phyloP scores from a whole-genome alignment of 2,797 vertebrate genomes.

The Coreius guichenoti region DNA sequence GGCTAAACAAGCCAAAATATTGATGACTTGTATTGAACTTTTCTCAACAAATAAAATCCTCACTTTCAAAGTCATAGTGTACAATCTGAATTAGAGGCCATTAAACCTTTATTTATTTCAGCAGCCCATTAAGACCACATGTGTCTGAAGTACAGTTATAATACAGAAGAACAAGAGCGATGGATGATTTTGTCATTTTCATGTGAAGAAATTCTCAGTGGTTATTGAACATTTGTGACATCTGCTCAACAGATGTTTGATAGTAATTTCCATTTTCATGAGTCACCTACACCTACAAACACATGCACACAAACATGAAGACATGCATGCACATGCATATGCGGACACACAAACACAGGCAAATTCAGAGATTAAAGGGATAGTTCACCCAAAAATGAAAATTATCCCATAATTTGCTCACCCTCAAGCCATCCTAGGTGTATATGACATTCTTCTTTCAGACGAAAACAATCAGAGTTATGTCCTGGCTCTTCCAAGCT shows the following conservation, averaged over 20 bases:
- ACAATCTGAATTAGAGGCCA: not conserved
- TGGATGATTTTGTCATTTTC: not conserved
- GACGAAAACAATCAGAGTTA: too few relatives aligned
- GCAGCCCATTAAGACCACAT: not conserved
- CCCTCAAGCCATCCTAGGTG: too few relatives aligned
- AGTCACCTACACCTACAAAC: constrained; percentile 16
- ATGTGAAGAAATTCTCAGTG: not conserved
- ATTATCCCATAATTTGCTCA: too few relatives aligned
- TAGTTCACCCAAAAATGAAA: too few relatives aligned
- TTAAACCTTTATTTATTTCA: constrained; percentile 4
- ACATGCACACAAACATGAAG: not conserved
- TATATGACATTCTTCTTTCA: too few relatives aligned
- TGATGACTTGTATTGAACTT: not conserved
- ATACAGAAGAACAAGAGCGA: not conserved
- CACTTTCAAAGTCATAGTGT: not conserved
- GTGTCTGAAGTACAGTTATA: not conserved
- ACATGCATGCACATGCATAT: not conserved
- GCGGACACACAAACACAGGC: not conserved
- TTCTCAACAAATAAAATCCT: too few relatives aligned
- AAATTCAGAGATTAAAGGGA: constrained; percentile 6
- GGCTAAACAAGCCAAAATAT: not conserved
- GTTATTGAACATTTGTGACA: not conserved
- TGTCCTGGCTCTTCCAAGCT: too few relatives aligned
- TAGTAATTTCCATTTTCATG: not conserved
- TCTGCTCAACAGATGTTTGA: constrained; percentile 17